Evolutionary conservation across 2,797 vertebrate genomes (phyloP).

Genomic region (Tapera naevia): DNA sequence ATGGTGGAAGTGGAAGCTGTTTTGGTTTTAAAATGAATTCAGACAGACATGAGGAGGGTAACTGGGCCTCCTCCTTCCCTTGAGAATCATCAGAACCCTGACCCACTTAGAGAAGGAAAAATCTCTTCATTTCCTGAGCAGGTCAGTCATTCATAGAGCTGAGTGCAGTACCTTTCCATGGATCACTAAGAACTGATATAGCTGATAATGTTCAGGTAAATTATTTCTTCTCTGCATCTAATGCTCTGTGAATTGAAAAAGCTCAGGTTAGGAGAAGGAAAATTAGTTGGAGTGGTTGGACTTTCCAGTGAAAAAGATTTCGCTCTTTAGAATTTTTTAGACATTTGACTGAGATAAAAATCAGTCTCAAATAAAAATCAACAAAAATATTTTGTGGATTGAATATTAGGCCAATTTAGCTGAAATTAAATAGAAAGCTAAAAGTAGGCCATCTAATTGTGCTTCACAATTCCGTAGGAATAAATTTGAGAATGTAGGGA

Average conservation of each 20-base stretch:
- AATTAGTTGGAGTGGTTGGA: not conserved
- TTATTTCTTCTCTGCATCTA: conserved; percentile 58
- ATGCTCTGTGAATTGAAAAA: conserved; percentile 64
- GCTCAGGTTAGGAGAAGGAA: conserved; percentile 22
- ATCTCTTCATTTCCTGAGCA: not conserved
- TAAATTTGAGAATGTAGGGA: not conserved
- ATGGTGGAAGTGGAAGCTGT: not conserved
- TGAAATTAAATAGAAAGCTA: not conserved
- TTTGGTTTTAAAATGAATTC: not conserved
- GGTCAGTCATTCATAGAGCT: conserved; percentile 19
- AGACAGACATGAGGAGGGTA: not conserved
- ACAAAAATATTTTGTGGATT: not conserved
- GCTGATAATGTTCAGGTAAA: conserved; percentile 52
- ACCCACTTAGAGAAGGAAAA: not conserved
- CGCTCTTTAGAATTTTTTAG: not conserved
- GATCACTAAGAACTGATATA: conserved; percentile 54
- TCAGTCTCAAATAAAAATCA: not conserved
- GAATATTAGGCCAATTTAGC: not conserved
- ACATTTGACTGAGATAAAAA: not conserved
- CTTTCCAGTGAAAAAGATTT: not conserved
- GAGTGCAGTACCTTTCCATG: conserved; percentile 54
- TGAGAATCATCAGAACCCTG: not conserved
- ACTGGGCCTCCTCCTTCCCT: not conserved
- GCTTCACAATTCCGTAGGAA: not conserved
- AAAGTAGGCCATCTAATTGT: not conserved